These are phyloP conservation scores for Drosophila miranda DNA, from an alignment of 1,140 invertebrate genomes.

Conservation along the genomic window DNA sequence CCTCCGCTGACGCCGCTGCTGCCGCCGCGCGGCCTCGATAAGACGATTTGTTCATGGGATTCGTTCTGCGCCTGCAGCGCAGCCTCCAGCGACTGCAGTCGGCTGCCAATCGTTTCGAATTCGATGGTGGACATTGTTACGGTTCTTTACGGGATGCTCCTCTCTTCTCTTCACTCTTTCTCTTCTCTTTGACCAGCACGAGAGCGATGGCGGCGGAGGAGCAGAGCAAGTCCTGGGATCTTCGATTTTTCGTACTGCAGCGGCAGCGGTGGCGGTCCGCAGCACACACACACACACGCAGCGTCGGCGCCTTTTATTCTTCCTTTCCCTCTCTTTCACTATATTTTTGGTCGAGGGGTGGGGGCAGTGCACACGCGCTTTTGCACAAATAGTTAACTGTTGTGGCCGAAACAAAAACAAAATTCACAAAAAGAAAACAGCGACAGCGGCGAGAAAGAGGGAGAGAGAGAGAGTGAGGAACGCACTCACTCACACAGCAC, in stretches of 20 bases:
- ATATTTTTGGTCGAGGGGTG: conserved; percentile 25
- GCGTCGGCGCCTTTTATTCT: conserved; percentile 1
- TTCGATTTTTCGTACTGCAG: conserved; percentile 50
- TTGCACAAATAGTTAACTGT: conserved; percentile 22
- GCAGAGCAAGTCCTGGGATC: conserved; percentile 18
- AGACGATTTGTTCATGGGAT: conserved; percentile 80
- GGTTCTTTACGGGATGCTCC: conserved; percentile 2
- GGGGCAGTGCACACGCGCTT: conserved; percentile 37
- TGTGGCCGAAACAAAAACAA: conserved; percentile 37
- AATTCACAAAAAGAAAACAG: conserved; percentile 34
- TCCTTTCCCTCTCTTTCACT: conserved; percentile 15
- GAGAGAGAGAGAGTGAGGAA: conserved; percentile 31
- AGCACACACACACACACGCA: conserved; percentile 44
- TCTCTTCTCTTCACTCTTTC: conserved; percentile 1
- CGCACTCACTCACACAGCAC: conserved; percentile 29
- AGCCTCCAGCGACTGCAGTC: conserved; percentile 86
- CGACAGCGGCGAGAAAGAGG: conserved; percentile 35
- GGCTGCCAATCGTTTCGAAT: conserved; percentile 84
- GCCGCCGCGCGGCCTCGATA: conserved; percentile 49
- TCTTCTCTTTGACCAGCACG: conserved; percentile 17
- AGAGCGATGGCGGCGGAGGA: not conserved
- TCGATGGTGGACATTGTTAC: conserved; percentile 66
- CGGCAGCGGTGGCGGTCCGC: conserved; percentile 41
- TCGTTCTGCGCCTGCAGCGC: conserved; percentile 87
- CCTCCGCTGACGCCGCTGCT: conserved; percentile 10